Evolutionary conservation across 2,797 vertebrate genomes (phyloP).

Genomic region (Micropoecilia bifurca): DNA sequence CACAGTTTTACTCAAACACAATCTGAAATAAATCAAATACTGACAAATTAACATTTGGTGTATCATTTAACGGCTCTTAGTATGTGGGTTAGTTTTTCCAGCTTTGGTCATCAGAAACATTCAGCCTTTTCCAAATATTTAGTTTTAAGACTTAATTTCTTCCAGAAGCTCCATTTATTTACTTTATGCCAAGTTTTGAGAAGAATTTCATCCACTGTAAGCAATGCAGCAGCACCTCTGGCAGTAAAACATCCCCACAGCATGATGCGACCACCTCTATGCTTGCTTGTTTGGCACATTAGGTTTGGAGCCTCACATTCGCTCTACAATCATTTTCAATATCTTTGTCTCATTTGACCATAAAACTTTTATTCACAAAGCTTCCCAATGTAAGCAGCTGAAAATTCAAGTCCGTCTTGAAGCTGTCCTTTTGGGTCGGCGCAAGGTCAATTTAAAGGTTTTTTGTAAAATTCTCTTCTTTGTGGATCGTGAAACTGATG

Average conservation of each 20-base stretch:
- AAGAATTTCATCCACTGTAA: not conserved
- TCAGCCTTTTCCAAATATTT: not conserved
- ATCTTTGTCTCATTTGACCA: not conserved
- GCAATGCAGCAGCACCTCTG: not conserved
- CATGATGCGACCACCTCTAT: not conserved
- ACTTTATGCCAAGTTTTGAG: not conserved
- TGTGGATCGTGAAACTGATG: not conserved
- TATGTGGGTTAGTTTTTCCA: not conserved
- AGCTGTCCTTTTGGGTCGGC: not conserved
- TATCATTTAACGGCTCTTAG: not conserved
- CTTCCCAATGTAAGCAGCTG: not conserved
- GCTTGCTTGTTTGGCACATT: not conserved
- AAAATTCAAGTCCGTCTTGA: not conserved
- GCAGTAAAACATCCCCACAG: not conserved
- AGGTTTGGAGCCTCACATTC: not conserved
- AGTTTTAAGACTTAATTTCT: not conserved
- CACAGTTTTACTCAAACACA: not conserved
- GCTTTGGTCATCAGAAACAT: not conserved
- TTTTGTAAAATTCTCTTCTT: not conserved
- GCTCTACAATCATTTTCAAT: not conserved
- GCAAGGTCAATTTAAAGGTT: not conserved
- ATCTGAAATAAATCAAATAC: not conserved
- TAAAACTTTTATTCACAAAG: not conserved
- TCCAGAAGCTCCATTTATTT: not conserved
- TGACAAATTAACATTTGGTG: not conserved